Conservation (phyloP, 2,888 invertebrate genomes). For the Polydrusus cervinus region DNA sequence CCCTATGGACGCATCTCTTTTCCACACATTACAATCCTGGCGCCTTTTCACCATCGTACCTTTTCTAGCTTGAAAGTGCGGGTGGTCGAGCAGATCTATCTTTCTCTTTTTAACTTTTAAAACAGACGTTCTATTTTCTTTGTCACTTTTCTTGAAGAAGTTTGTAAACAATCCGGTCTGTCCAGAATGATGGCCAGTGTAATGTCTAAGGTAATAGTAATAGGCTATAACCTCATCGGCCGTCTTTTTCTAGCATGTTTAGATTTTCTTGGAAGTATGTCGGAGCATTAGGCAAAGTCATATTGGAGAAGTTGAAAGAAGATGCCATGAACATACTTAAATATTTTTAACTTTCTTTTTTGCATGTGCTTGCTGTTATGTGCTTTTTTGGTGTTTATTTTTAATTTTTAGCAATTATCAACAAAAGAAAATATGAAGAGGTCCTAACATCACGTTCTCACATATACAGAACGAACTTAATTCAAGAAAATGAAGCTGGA, state of each 20-base stretch:
- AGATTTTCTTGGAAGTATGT: not conserved
- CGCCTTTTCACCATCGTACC: too few species aligned
- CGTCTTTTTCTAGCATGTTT: not conserved
- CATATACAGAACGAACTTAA: not conserved
- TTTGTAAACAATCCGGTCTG: conserved; percentile 6
- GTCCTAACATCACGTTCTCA: not conserved
- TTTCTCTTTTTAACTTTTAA: conserved; percentile 29
- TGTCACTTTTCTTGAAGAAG: not conserved
- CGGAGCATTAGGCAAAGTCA: not conserved
- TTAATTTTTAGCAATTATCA: not conserved
- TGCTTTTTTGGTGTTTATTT: conserved; percentile 13
- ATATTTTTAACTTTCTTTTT: not conserved
- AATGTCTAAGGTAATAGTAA: not conserved
- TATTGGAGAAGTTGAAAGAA: not conserved
- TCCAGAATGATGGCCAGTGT: not conserved
- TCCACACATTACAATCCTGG: not conserved
- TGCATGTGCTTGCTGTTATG: conserved; percentile 20
- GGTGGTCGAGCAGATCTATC: conserved; percentile 45
- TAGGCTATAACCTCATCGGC: not conserved
- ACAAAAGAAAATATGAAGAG: conserved; percentile 2
- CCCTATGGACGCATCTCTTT: conserved; percentile 17
- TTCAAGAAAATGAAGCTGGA: conserved; percentile 15
- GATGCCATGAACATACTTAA: too few species aligned
- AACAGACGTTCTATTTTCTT: not conserved
- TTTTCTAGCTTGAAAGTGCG: not conserved